These are phyloP conservation scores for Passer domesticus DNA, from an alignment of 2,113 vertebrate species.

Conservation along the genomic window DNA sequence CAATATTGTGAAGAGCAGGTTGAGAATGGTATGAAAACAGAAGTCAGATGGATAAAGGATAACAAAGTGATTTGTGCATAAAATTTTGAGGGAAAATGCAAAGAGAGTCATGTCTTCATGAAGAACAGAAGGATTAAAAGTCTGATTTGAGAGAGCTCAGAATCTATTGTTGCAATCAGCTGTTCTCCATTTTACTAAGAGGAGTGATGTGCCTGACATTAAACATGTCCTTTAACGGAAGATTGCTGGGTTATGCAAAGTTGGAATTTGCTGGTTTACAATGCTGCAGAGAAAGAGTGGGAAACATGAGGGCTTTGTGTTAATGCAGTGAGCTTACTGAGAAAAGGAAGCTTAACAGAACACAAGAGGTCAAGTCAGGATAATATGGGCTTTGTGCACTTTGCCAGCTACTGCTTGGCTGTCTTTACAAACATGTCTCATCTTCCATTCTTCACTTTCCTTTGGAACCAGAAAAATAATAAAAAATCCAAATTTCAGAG, in stretches of 20 bases:
- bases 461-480: not conserved
- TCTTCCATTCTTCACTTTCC: not conserved
- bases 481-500: not conserved
- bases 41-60: not conserved
- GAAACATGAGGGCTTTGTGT: not conserved
- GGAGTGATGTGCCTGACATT: accelerated
- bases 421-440: not conserved
- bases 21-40: not conserved
- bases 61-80: not conserved
- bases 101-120: not conserved
- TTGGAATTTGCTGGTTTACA: accelerated
- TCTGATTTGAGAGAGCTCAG: not conserved
- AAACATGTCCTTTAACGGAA: not conserved
- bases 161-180: not conserved
- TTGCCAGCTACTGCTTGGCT: not conserved
- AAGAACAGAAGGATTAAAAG: not conserved
- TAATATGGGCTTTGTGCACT: not conserved
- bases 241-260: not conserved
- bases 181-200: not conserved
- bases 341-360: not conserved
- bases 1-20: not conserved
- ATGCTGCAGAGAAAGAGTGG: not conserved
- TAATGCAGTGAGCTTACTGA: not conserved
- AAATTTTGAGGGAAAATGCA: not conserved
- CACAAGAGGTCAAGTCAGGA: not conserved